These are phyloP conservation scores for Bombylius major DNA, from an alignment of 2,888 invertebrate genomes.

Conservation along the genomic window DNA sequence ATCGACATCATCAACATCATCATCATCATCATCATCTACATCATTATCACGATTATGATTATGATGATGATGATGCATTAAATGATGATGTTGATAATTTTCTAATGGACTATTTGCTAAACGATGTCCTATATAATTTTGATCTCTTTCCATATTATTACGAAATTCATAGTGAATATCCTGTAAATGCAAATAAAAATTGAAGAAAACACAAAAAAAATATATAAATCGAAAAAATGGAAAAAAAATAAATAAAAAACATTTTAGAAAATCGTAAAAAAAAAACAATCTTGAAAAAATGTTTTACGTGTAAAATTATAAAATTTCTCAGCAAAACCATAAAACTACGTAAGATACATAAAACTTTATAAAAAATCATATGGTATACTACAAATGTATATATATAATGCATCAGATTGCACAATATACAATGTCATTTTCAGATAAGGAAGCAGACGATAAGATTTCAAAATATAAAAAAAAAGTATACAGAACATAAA, in stretches of 20 bases:
- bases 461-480: no score
- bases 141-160: constrained; percentile 11
- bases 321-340: no score
- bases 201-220: not conserved
- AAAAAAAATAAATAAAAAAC: no score
- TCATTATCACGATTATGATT: constrained; percentile 28
- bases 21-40: constrained; percentile 24
- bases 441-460: not conserved
- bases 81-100: not conserved
- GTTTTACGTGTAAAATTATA: no score
- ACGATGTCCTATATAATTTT: constrained; percentile 14
- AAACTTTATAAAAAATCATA: no score
- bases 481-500: no score
- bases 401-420: no score
- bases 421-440: not conserved
- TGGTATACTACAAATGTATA: no score
- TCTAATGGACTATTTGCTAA: constrained; percentile 12
- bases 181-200: constrained; percentile 4
- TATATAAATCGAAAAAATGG: not conserved
- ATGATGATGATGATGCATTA: constrained; percentile 16
- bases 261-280: no score
- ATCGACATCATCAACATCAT: constrained; percentile 12
- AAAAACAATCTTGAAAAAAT: no score
- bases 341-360: no score
- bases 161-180: constrained; percentile 18